phyloP scores from a whole-genome alignment of 2,797 vertebrate genomes.

The Brachymystax lenok region DNA sequence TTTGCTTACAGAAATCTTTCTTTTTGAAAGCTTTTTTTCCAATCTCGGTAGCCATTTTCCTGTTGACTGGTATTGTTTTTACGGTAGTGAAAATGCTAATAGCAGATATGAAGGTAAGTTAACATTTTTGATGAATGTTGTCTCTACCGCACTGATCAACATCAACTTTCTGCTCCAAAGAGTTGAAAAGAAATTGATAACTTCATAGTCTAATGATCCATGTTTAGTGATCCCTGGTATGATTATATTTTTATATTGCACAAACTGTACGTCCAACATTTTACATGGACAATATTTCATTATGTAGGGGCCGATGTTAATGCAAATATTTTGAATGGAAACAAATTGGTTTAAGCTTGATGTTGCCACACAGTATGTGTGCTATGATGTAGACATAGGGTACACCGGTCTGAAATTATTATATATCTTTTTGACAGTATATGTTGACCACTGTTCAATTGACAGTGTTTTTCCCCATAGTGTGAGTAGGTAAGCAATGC shows the following conservation, averaged over 20 bases:
- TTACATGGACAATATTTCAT: conserved; percentile 62
- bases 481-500: not conserved
- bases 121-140: conserved; percentile 38
- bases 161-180: conserved; percentile 54
- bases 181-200: conserved; percentile 57
- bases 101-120: conserved; percentile 24
- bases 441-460: conserved; percentile 20
- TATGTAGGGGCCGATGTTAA: conserved; percentile 53
- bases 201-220: conserved; percentile 23
- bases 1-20: not conserved
- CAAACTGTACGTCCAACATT: conserved; percentile 43
- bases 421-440: conserved; percentile 17
- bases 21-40: not conserved
- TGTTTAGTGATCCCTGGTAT: conserved; percentile 47
- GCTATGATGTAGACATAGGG: not conserved
- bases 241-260: conserved; percentile 43
- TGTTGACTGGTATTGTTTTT: conserved; percentile 21
- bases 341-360: conserved; percentile 66
- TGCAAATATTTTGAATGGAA: conserved; percentile 66
- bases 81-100: conserved; percentile 16
- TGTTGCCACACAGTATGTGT: conserved; percentile 37
- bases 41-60: not conserved
- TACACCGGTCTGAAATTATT: conserved; percentile 28
- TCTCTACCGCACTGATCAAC: conserved; percentile 37
- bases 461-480: conserved; percentile 16